Percentiles rank a stretch among this genome's conserved stretches.
Conservation (phyloP, 2,113 vertebrate genomes). For the Istiophorus platypterus region DNA sequence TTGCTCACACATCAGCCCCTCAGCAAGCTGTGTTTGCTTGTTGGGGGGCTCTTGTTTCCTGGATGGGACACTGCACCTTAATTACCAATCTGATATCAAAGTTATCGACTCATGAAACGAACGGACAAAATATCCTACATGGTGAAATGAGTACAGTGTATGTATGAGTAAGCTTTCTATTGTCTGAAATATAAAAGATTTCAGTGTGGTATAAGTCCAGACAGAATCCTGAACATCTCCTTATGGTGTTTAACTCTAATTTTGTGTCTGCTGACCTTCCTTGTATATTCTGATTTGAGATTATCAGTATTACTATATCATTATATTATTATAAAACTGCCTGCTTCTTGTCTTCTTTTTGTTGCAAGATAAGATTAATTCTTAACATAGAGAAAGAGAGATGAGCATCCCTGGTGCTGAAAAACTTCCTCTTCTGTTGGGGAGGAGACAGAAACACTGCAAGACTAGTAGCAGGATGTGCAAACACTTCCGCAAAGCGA, state of each 20-base stretch:
- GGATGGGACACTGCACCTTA: background rate
- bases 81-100: background rate
- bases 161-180: background rate
- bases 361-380: background rate
- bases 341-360: background rate
- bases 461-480: background rate
- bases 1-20: slow-evolving; percentile 23
- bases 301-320: slow-evolving; percentile 29
- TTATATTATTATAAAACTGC: background rate
- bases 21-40: slow-evolving; percentile 18
- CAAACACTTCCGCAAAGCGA: background rate
- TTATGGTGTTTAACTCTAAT: background rate
- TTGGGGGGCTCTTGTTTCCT: slow-evolving; percentile 9
- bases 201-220: background rate
- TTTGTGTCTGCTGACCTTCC: background rate
- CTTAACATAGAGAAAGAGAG: background rate
- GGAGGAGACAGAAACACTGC: background rate
- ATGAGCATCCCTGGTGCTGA: background rate
- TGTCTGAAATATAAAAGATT: background rate
- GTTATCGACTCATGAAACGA: slow-evolving; percentile 4
- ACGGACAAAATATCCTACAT: background rate
- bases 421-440: background rate
- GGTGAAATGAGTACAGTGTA: background rate
- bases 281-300: slow-evolving; percentile 24
- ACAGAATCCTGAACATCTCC: background rate